A percentile compares a stretch with the other conserved stretches of the same genome.
Evolutionary conservation across 2,113 vertebrate species (phyloP).

Genomic region (Dendrocopos noguchii): DNA sequence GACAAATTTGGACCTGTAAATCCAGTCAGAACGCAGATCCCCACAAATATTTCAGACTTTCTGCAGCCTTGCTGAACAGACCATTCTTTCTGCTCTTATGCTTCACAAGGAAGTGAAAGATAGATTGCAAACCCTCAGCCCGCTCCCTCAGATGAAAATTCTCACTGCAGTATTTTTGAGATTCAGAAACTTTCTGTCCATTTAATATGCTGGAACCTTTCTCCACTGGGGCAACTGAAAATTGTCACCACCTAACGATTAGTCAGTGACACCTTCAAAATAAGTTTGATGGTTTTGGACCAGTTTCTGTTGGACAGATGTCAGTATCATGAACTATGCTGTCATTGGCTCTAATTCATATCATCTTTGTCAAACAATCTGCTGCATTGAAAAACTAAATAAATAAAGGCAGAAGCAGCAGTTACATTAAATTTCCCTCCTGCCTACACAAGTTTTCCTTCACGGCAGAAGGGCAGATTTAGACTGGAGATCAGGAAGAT

Average conservation of each 20-base stretch:
- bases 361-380: not conserved
- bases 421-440: not conserved
- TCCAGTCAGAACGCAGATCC: not conserved
- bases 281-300: not conserved
- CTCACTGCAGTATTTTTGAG: not conserved
- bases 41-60: not conserved
- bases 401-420: not conserved
- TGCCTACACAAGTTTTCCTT: not conserved
- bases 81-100: not conserved
- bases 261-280: constrained; percentile 49
- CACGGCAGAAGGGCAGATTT: no score
- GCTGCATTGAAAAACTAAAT: not conserved
- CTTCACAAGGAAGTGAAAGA: not conserved
- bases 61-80: not conserved
- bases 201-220: not conserved
- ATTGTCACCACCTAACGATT: constrained; percentile 37
- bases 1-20: not conserved
- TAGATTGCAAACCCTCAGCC: not conserved
- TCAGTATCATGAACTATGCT: not conserved
- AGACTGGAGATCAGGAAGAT: no score
- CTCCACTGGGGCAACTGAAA: not conserved
- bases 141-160: not conserved
- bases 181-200: not conserved
- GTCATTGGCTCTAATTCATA: not conserved
- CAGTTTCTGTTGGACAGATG: constrained; percentile 28